These are phyloP conservation scores for Erebia palarica DNA, from an alignment of 2,888 invertebrate species.

Conservation along the genomic window DNA sequence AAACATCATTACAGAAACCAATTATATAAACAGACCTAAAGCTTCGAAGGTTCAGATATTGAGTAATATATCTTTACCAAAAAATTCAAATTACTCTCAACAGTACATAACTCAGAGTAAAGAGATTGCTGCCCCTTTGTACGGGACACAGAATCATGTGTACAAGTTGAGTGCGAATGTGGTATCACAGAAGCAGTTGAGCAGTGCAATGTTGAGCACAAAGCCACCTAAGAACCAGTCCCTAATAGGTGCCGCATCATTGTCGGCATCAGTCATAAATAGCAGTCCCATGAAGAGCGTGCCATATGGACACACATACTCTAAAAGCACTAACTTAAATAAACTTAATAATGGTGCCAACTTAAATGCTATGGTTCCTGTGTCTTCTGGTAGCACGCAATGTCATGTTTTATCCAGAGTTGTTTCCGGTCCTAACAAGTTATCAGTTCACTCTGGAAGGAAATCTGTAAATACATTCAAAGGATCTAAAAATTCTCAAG, in stretches of 20 bases:
- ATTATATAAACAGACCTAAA: constrained; percentile 66
- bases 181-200: constrained; percentile 65
- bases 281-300: constrained; percentile 73
- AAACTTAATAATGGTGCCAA: constrained; percentile 79
- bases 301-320: constrained; percentile 70
- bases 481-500: constrained; percentile 67
- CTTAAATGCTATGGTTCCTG: constrained; percentile 71
- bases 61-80: constrained; percentile 76
- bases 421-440: constrained; percentile 76
- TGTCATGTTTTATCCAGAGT: constrained; percentile 77
- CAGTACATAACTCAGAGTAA: constrained; percentile 68
- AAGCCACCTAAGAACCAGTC: constrained; percentile 72
- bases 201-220: constrained; percentile 69
- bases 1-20: constrained; percentile 71
- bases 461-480: constrained; percentile 70
- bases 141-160: constrained; percentile 72
- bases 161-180: constrained; percentile 72
- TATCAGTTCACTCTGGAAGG: constrained; percentile 75
- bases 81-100: constrained; percentile 68
- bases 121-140: constrained; percentile 66
- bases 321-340: constrained; percentile 71
- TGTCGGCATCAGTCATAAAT: constrained; percentile 65
- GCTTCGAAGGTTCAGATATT: constrained; percentile 78
- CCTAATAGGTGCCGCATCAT: constrained; percentile 66
- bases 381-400: constrained; percentile 69